Evolutionary conservation across 2,113 vertebrate genomes (phyloP).

Genomic region (Hippocampus comes): DNA sequence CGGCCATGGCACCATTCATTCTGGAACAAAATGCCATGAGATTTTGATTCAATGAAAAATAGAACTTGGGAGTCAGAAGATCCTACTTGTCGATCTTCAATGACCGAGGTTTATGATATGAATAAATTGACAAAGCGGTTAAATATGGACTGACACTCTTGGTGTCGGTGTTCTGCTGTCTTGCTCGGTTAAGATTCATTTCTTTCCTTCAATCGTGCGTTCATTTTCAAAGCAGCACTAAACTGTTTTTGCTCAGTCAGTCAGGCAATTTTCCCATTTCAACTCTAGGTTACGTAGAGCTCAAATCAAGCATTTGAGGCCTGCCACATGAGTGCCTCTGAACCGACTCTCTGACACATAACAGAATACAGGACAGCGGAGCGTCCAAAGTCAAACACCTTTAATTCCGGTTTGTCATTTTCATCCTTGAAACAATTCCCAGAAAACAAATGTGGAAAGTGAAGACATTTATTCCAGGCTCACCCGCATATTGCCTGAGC

Average conservation of each 20-base stretch:
- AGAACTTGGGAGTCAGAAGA: slow-evolving; percentile 24
- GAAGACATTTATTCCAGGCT: too few relatives aligned
- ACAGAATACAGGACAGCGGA: too few relatives aligned
- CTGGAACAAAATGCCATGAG: slow-evolving; percentile 59
- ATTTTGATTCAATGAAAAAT: slow-evolving; percentile 33
- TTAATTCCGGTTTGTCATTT: too few relatives aligned
- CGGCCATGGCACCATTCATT: slow-evolving; percentile 56
- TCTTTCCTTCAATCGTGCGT: too few relatives aligned
- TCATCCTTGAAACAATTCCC: too few relatives aligned
- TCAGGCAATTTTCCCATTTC: background rate
- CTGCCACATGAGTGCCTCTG: too few relatives aligned
- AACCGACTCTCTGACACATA: too few relatives aligned
- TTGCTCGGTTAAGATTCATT: slow-evolving; percentile 31
- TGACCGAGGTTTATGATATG: slow-evolving; percentile 47
- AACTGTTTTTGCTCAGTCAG: background rate
- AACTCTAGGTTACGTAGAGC: background rate
- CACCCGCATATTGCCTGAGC: too few relatives aligned
- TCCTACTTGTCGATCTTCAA: slow-evolving; percentile 50
- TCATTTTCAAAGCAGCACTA: slow-evolving; percentile 26
- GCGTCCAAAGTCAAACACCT: too few relatives aligned
- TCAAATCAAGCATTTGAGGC: too few relatives aligned
- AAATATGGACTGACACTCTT: slow-evolving; percentile 64
- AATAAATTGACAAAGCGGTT: slow-evolving; percentile 67
- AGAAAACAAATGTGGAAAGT: too few relatives aligned
- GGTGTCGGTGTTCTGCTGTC: slow-evolving; percentile 48